Base-by-base conservation (phyloP, 1,140 invertebrate species). In the Trichonephila clavata region DNA sequence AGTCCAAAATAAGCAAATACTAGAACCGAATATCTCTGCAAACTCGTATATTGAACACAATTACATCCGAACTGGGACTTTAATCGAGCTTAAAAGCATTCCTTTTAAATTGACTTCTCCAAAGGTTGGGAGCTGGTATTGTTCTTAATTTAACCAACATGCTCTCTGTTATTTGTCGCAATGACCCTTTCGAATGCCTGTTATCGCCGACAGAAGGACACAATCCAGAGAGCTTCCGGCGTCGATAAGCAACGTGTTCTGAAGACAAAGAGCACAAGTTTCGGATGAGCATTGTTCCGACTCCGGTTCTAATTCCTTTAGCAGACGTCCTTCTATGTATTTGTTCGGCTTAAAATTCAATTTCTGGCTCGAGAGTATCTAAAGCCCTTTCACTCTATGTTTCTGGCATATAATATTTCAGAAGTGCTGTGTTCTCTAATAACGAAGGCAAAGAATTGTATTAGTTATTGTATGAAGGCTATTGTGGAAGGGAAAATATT, bases 181-280 rank as follows among this genome's bases (percentile, higher is more conserved):
- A 24, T 68, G 65, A 68, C 65, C 65, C 65, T 68, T 27, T 68
- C n/a, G 65, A 68, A 68, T 4, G 65, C 65, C 65, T 24, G 65
- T 68, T 68, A 68, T 68, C 65, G n/a, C 65, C n/a, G 14, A 68
- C 65, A 68, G 65, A 68, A 24, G 24, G 13, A 24, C 24, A 68
- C 65, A 68, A 68, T 68, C 21, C 65, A 13, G 21, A 68, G 65
- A n/a, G 65, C n/a, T 68, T 68, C 65, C 65, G 65, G 10, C 24
- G 65, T 24, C 65, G 65, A 68, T 68, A 68, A 68, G 65, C 65
- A 68, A 10, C 65, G n/a, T 68, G 65, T 27, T 68, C 65, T n/a
- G 63, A 14, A 68, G n/a, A 68, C 65, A 68, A 68, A 68, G 65
- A 68, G 65, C n/a, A 68, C n/a, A 68, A 68, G 65, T 68, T 68